Conservation (phyloP, 2,113 vertebrate species). For the Oryzias melastigma region DNA sequence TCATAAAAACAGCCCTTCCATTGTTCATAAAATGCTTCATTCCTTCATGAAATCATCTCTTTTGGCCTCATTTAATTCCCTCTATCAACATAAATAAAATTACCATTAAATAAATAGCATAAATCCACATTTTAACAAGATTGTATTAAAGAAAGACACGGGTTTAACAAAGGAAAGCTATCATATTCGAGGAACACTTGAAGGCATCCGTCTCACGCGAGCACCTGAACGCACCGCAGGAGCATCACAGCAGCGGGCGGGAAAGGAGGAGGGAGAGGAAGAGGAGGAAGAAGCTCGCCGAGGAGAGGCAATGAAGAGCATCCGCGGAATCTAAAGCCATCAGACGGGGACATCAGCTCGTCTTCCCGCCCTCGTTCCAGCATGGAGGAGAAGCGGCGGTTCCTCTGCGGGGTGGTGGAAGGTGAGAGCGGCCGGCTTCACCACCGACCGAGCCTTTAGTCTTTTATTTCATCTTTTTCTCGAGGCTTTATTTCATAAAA, state of each 20-base stretch:
- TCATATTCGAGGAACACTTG: background rate
- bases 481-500: constrained; percentile 8
- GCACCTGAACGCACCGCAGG: constrained; percentile 56
- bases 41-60: no score
- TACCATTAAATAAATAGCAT: no score
- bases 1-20: no score
- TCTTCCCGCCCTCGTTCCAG: constrained; percentile 37
- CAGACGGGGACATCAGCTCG: constrained; percentile 35
- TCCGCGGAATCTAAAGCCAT: constrained; percentile 18
- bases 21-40: no score
- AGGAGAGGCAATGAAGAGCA: constrained; percentile 45
- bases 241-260: constrained; percentile 16
- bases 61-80: no score
- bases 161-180: background rate
- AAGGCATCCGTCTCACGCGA: constrained; percentile 4
- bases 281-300: constrained; percentile 23
- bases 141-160: background rate
- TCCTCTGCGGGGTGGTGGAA: constrained; percentile 86
- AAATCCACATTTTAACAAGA: background rate
- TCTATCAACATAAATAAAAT: no score
- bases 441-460: constrained; percentile 38
- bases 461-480: constrained; percentile 7
- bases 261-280: constrained; percentile 18
- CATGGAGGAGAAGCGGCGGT: constrained; percentile 76
- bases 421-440: constrained; percentile 67